Base-by-base conservation (phyloP, 30 jellyfish, hydroid and myxozoan species). In the Turritopsis dohrnii region DNA sequence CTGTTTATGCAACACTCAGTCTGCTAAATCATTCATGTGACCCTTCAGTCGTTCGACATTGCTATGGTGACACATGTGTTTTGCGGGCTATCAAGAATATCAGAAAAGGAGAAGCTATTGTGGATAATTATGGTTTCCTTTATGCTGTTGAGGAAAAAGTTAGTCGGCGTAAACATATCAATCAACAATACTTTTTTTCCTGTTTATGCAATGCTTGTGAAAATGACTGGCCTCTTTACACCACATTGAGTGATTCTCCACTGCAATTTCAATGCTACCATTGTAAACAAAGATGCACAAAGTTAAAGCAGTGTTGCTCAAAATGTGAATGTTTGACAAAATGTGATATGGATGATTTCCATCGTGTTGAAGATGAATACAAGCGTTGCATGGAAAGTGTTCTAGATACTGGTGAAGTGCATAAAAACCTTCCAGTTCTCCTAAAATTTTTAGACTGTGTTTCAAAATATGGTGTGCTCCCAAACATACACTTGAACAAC, bases 11-110 rank as follows among this genome's bases (percentile, higher is more conserved):
- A 53, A 88, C 96, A 25, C 85, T 92, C 18, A 92, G 98, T 66
- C 65, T 92, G 66, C 75, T 92, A 54, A 92, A 92, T 65, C 98
- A 92, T 54, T 92, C 98, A 20, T 92, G 98, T 74, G 96, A 92
- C 26, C 98, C 98, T 16, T 71, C 86, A 66, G 98, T 92, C 22
- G 98, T 92, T 16, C 75, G 98, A 41, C 94, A 92, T 82, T 87
- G 96, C 25, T 92, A 92, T 30, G 87, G 89, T 16, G 96, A 86
- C 71, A 77, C 92, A 9, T 92, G 98, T 88, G 98, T 89, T 13
- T 52, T 92, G n/a, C 85, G 98, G 20, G 94, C 98, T 7, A 79
- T 92, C 28, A 92, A 88, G 66, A 60, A 84, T 54, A 92, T 92
- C 52, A 85, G 80, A 88, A 88, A 88, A 79, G 98, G 96, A 21